Evolutionary conservation across 2,888 invertebrate species (phyloP), one percentile per base, ranked within the genome.

Genomic region (Cordylochernes scorpioides): DNA sequence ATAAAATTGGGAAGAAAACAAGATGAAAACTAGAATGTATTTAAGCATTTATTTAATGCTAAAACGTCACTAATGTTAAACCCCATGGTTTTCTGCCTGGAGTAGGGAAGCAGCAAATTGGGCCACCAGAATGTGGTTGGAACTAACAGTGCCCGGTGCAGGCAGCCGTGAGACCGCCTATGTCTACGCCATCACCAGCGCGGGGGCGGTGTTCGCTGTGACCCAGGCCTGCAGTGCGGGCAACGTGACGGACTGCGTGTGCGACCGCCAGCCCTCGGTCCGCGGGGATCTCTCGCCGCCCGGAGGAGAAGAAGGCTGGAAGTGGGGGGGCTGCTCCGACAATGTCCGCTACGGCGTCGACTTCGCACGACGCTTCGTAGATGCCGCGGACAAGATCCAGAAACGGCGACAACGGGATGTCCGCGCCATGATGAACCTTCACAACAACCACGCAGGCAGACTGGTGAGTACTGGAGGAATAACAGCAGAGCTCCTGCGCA

Each of bases 241-340:
- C 13, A 61, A 61, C 46, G 48, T 64, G 27, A 60, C 61, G 10
- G 61, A 62, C 41, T 64, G 63, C 45, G 55, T 58, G 35, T 64
- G 63, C 46, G 58, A 58, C 46, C 47, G 50, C 27, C 52, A 55
- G 33, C n/a, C n/a, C n/a, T n/a, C n/a, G n/a, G n/a, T n/a, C n/a
- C n/a, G n/a, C n/a, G n/a, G n/a, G n/a, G n/a, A n/a, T n/a, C n/a
- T n/a, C n/a, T n/a, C n/a, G n/a, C n/a, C n/a, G n/a, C n/a, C n/a
- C n/a, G n/a, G n/a, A n/a, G 57, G 57, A 13, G 46, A 49, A 34
- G 59, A 55, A 38, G 61, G 58, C 6, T 62, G 60, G 60, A 58
- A 59, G 45, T 62, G 62, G 61, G 61, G 61, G 3, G 61, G 61
- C 4, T 62, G 62, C 47, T 60, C 60, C 53, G 62, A 62, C 48